Conservation (phyloP, 1,140 invertebrate genomes). For the Drosophila nebulosa region DNA sequence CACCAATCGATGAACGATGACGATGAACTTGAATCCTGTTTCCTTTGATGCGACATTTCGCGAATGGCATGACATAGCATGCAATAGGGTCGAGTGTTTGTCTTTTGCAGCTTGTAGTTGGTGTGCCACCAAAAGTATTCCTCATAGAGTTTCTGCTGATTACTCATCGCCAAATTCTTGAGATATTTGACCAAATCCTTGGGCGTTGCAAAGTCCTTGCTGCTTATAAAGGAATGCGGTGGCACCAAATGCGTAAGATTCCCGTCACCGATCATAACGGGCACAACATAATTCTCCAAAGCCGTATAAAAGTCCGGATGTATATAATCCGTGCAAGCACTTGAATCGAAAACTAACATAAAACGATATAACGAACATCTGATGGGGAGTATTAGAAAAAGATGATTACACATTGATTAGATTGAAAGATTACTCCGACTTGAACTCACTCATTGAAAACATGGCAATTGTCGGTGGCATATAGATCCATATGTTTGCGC, state of each 20-base stretch:
- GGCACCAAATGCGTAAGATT: slow-evolving; percentile 38
- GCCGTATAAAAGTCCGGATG: slow-evolving; percentile 38
- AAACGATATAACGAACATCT: slow-evolving; percentile 52
- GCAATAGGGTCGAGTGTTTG: slow-evolving; percentile 28
- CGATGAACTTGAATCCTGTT: neutral
- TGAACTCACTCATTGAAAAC: slow-evolving; percentile 11
- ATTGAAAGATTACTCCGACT: neutral
- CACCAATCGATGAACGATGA: slow-evolving; percentile 45
- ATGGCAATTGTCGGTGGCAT: slow-evolving; percentile 16
- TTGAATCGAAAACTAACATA: slow-evolving; percentile 52
- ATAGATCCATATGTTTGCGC: slow-evolving; percentile 20
- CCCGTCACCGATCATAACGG: slow-evolving; percentile 41
- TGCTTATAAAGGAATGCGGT: slow-evolving; percentile 28
- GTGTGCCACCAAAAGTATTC: slow-evolving; percentile 49
- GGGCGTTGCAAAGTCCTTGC: slow-evolving; percentile 22
- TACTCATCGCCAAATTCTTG: neutral
- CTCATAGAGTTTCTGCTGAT: slow-evolving; percentile 7
- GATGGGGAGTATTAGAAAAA: neutral
- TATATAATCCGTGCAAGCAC: slow-evolving; percentile 45
- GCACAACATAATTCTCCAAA: slow-evolving; percentile 33
- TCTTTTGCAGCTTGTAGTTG: slow-evolving; percentile 27
- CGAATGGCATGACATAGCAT: slow-evolving; percentile 23
- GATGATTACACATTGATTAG: neutral
- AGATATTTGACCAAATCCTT: slow-evolving; percentile 23
- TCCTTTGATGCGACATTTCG: neutral